A percentile compares a stretch with the other conserved stretches of the same genome.
Conservation (phyloP, 2,113 vertebrate genomes). For the Galemys pyrenaicus region DNA sequence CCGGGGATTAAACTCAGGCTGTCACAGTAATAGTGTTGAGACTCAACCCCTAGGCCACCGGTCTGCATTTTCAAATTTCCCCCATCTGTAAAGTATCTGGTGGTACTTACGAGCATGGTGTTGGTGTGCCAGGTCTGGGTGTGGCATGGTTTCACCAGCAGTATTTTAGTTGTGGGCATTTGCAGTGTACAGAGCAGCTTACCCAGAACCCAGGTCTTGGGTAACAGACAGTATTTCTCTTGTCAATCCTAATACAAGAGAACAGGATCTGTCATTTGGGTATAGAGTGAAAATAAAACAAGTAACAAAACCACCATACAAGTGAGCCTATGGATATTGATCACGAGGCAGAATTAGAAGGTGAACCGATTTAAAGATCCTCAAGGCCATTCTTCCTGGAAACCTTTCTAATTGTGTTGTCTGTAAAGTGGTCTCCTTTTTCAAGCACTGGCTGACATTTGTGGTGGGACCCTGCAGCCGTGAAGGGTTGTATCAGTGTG, state of each 20-base stretch:
- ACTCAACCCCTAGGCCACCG: not conserved
- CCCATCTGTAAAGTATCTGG: not conserved
- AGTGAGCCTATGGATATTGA: not conserved
- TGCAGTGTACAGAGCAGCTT: not conserved
- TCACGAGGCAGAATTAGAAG: not conserved
- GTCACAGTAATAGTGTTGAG: not conserved
- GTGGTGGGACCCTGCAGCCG: not conserved
- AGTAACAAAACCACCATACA: not conserved
- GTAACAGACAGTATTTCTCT: not conserved
- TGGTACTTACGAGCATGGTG: not conserved
- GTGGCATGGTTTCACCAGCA: not conserved
- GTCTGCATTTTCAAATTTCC: not conserved
- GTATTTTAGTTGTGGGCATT: not conserved
- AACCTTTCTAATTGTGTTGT: not conserved
- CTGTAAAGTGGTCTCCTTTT: not conserved
- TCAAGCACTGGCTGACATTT: not conserved
- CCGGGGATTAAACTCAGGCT: no score
- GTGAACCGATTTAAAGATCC: not conserved
- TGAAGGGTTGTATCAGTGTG: constrained; percentile 22
- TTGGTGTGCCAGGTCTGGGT: not conserved
- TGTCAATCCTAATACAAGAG: not conserved
- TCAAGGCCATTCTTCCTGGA: not conserved
- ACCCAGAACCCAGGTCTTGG: not conserved
- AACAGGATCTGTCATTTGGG: not conserved
- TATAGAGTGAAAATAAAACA: not conserved